Evolutionary conservation across 2,113 vertebrate genomes (phyloP).

Genomic region (Heterochromis multidens): DNA sequence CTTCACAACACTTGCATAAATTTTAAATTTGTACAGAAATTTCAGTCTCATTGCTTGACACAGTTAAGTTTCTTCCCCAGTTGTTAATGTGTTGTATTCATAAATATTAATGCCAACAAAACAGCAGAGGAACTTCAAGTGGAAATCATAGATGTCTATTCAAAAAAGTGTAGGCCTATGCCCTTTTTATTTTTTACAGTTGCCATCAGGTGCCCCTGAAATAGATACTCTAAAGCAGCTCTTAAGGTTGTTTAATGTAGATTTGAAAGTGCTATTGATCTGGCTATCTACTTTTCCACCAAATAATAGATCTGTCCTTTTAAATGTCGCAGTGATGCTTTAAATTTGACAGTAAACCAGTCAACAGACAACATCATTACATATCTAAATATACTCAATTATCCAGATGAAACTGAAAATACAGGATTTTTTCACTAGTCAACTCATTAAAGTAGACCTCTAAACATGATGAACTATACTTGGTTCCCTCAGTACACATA

Average conservation of each 20-base stretch:
- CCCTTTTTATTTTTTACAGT: neutral
- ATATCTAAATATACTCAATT: neutral
- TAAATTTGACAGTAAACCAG: neutral
- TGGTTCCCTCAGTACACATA: neutral
- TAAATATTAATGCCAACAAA: neutral
- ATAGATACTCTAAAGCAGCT: neutral
- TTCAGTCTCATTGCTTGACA: neutral
- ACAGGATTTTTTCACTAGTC: neutral
- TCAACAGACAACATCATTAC: neutral
- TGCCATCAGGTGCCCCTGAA: neutral
- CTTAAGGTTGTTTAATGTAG: neutral
- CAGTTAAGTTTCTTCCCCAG: neutral
- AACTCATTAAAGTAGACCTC: neutral
- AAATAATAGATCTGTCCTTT: neutral
- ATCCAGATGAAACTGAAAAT: neutral
- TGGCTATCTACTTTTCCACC: neutral
- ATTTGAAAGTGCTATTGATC: neutral
- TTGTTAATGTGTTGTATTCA: neutral
- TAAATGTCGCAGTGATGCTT: neutral
- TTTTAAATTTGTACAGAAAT: neutral
- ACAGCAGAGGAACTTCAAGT: too few relatives aligned
- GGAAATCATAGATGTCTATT: too few relatives aligned
- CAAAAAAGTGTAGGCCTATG: neutral
- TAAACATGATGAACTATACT: neutral
- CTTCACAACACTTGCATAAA: neutral